Evolutionary conservation across 2,888 invertebrate genomes (phyloP).

Genomic region (Portevinia maculata): DNA sequence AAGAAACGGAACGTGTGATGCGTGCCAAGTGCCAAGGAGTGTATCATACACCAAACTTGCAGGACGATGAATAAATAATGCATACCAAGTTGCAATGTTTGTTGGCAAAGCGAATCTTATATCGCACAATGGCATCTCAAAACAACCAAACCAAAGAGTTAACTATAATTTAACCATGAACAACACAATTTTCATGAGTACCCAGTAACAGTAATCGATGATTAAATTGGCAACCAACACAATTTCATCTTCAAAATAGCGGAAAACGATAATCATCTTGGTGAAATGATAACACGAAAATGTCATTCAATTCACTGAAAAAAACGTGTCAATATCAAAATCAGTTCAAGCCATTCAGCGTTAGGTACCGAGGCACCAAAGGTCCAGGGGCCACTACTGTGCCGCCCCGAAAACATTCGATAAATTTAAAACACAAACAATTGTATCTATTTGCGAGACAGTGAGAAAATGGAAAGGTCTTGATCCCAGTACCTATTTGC

Average conservation of each 20-base stretch:
- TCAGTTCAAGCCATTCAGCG: conserved; percentile 51
- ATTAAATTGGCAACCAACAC: conserved; percentile 8
- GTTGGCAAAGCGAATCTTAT: not conserved
- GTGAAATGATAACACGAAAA: conserved; percentile 56
- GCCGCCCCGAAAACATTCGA: conserved; percentile 31
- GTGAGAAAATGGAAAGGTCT: conserved; percentile 51
- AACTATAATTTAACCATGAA: conserved; percentile 5
- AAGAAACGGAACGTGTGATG: conserved; percentile 43
- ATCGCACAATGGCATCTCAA: conserved; percentile 43
- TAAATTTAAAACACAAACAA: conserved; percentile 45
- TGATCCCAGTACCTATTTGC: too few species aligned
- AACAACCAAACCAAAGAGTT: not conserved
- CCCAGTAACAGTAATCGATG: conserved; percentile 26
- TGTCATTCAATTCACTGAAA: conserved; percentile 46
- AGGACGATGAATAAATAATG: conserved; percentile 54
- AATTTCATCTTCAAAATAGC: conserved; percentile 44
- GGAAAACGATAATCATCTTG: conserved; percentile 47
- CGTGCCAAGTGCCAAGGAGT: conserved; percentile 27
- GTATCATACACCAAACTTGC: conserved; percentile 25
- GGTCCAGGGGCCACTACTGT: conserved; percentile 30
- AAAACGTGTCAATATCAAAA: conserved; percentile 52
- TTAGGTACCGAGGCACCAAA: not conserved
- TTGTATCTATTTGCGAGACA: conserved; percentile 23
- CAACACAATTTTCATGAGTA: conserved; percentile 66
- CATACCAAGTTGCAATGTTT: conserved; percentile 14